phyloP scores from a whole-genome alignment of 53 echinoderm and acorn worm species.

The Pentamera pediparva region DNA sequence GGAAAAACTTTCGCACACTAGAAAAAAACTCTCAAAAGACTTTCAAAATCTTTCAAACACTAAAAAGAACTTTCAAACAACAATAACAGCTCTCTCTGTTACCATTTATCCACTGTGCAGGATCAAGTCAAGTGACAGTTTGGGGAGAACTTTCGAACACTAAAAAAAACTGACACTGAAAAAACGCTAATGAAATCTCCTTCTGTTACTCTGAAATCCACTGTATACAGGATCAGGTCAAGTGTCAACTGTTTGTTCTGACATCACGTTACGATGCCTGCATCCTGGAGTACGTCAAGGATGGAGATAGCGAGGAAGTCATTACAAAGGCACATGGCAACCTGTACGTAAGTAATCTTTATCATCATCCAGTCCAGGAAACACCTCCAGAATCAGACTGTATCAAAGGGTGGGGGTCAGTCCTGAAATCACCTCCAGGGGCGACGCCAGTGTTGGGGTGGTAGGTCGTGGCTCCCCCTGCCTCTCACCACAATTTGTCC shows the following conservation, averaged over 20 bases:
- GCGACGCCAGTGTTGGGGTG: no score
- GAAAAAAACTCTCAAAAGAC: no score
- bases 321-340: conserved; percentile 91
- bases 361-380: neutral
- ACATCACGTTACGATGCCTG: conserved; percentile 89
- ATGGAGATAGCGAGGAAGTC: conserved; percentile 74
- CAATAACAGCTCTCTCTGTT: no score
- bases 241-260: conserved; percentile 70
- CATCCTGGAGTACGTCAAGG: conserved; percentile 89
- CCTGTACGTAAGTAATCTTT: conserved; percentile 59
- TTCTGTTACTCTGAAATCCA: neutral
- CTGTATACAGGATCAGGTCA: conserved; percentile 62
- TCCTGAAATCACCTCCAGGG: neutral
- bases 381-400: neutral
- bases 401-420: neutral
- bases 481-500: conserved; percentile 69
- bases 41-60: no score
- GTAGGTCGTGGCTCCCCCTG: no score
- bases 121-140: no score
- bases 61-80: no score
- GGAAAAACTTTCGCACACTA: no score
- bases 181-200: neutral
- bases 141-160: neutral
- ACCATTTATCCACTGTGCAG: no score
- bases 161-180: neutral